phyloP scores from a whole-genome alignment of 2,797 vertebrate species.

The Takifugu rubripes region DNA sequence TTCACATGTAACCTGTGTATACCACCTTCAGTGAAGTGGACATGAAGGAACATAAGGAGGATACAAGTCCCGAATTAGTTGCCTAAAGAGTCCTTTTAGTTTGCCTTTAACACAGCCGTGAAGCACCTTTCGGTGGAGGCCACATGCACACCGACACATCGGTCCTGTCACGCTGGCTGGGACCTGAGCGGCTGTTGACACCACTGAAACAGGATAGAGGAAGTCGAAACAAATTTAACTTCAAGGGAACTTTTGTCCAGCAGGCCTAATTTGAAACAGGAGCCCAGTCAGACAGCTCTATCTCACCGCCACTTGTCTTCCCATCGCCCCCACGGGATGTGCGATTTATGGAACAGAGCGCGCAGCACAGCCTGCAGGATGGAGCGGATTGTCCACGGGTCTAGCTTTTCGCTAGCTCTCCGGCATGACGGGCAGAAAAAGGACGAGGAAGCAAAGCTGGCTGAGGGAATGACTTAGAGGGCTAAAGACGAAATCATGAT shows the following conservation, averaged over 20 bases:
- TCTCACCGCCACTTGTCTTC: slow-evolving; percentile 57
- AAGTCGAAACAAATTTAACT: slow-evolving; percentile 21
- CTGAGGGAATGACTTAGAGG: slow-evolving; percentile 27
- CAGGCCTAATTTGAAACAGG: slow-evolving; percentile 71
- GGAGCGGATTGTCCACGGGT: slow-evolving; percentile 73
- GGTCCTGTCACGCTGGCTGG: not conserved
- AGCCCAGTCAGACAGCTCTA: slow-evolving; percentile 69
- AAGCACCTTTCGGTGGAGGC: slow-evolving; percentile 51
- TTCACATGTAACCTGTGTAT: slow-evolving; percentile 9
- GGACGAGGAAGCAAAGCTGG: slow-evolving; percentile 12
- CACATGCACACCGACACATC: slow-evolving; percentile 47
- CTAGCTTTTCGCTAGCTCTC: slow-evolving; percentile 40
- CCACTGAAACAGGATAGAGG: slow-evolving; percentile 9
- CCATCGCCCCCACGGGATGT: slow-evolving; percentile 59
- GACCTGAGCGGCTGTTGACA: not conserved
- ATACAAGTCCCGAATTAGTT: slow-evolving; percentile 61
- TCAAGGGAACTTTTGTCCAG: slow-evolving; percentile 60
- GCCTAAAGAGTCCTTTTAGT: slow-evolving; percentile 52
- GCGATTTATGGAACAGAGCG: slow-evolving; percentile 70
- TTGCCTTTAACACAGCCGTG: slow-evolving; percentile 67
- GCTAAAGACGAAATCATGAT: slow-evolving; percentile 52
- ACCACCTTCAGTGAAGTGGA: slow-evolving; percentile 15
- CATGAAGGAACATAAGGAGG: slow-evolving; percentile 41
- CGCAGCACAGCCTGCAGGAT: slow-evolving; percentile 47
- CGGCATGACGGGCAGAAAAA: slow-evolving; percentile 34